A percentile compares a stretch with the other conserved stretches of the same genome.
These are phyloP conservation scores for Phalacrocorax carbo DNA, from an alignment of 2,113 vertebrate genomes.

Conservation along the genomic window DNA sequence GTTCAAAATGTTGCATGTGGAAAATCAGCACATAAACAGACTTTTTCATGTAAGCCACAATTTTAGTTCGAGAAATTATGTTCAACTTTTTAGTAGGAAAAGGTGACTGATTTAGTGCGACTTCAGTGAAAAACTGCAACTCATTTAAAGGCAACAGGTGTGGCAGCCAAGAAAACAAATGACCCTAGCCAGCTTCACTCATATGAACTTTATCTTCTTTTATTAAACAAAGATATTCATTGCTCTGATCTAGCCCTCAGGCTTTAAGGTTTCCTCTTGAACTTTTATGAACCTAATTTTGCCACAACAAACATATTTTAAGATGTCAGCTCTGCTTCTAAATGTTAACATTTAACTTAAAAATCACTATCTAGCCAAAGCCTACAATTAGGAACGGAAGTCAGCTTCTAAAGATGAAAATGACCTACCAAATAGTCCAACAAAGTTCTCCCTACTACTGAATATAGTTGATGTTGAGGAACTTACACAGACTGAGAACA, in stretches of 20 bases:
- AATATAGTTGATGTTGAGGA: neutral
- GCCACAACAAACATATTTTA: neutral
- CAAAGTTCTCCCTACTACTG: neutral
- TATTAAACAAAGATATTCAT: neutral
- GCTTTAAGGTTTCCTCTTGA: neutral
- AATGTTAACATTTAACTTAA: neutral
- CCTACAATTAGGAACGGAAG: neutral
- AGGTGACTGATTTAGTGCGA: neutral
- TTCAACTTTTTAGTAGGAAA: neutral
- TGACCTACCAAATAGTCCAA: neutral
- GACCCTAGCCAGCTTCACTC: neutral
- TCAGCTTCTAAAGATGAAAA: neutral
- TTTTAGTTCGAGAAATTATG: neutral
- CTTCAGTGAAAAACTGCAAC: neutral
- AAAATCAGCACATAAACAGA: neutral
- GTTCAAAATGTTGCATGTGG: neutral
- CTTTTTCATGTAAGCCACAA: neutral
- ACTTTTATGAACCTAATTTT: neutral
- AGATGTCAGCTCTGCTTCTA: neutral
- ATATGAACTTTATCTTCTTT: neutral
- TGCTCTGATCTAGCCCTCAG: neutral
- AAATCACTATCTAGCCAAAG: neutral
- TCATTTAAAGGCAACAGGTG: neutral
- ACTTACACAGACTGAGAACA: neutral
- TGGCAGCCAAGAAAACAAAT: neutral